Conservation (phyloP, 1,140 invertebrate species). For the Drosophila bipectinata region DNA sequence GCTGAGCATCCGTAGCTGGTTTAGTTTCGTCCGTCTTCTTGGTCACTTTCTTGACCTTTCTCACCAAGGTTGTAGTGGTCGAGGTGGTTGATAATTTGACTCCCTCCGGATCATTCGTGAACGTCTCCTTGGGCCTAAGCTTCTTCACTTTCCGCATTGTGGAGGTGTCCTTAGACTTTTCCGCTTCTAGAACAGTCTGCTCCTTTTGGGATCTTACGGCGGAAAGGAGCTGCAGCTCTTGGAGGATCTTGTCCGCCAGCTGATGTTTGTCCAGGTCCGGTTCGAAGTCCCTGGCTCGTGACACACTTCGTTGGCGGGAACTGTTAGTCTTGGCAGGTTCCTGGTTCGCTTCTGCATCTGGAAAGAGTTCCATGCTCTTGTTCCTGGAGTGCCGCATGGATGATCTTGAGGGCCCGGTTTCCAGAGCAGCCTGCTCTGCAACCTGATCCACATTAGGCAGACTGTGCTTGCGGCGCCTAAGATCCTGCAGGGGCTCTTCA, state of each 20-base stretch:
- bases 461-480: conserved; percentile 66
- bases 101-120: conserved; percentile 8
- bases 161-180: conserved; percentile 54
- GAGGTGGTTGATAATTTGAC: conserved; percentile 15
- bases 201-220: conserved; percentile 58
- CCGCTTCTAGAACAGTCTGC: conserved; percentile 30
- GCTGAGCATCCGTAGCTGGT: not conserved
- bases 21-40: conserved; percentile 61
- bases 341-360: conserved; percentile 19
- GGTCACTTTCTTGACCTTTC: conserved; percentile 73
- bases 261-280: conserved; percentile 66
- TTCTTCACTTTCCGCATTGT: conserved; percentile 82
- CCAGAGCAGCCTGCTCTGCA: conserved; percentile 9
- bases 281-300: conserved; percentile 60
- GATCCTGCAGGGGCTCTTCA: conserved; percentile 22
- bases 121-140: conserved; percentile 65
- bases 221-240: conserved; percentile 75
- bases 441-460: conserved; percentile 59
- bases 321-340: not conserved
- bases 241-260: conserved; percentile 77
- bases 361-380: conserved; percentile 74
- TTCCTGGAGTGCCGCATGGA: conserved; percentile 66
- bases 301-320: conserved; percentile 53
- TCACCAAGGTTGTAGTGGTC: conserved; percentile 55
- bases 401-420: conserved; percentile 10